Percentiles rank a stretch among this genome's conserved stretches.
These are phyloP conservation scores for Labeo catla DNA, from an alignment of 2,113 vertebrate species.

Conservation along the genomic window DNA sequence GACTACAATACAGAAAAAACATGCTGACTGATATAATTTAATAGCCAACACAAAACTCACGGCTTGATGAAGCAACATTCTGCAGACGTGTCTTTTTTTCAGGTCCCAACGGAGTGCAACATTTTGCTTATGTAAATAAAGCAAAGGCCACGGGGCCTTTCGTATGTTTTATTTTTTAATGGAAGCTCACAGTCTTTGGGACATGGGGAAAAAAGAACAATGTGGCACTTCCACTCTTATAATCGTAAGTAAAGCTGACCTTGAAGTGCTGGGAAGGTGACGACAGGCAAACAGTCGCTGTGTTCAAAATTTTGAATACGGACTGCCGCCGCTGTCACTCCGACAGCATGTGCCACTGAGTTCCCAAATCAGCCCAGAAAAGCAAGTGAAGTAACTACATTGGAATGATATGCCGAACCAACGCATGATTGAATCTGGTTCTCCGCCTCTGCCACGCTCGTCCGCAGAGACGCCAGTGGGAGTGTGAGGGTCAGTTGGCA, in stretches of 20 bases:
- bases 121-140: slow-evolving; percentile 41
- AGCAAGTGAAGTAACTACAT: not conserved
- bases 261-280: slow-evolving; percentile 23
- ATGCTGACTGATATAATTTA: slow-evolving; percentile 1
- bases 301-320: not conserved
- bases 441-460: slow-evolving; percentile 51
- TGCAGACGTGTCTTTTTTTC: not conserved
- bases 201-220: slow-evolving; percentile 6
- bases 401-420: slow-evolving; percentile 23
- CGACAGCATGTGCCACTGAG: not conserved
- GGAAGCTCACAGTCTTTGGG: slow-evolving; percentile 15
- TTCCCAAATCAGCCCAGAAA: slow-evolving; percentile 1
- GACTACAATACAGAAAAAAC: slow-evolving; percentile 16
- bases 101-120: slow-evolving; percentile 28
- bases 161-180: not conserved
- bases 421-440: slow-evolving; percentile 43
- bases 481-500: slow-evolving; percentile 47
- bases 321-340: not conserved
- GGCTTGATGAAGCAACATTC: slow-evolving; percentile 14
- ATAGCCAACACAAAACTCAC: not conserved
- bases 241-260: slow-evolving; percentile 32
- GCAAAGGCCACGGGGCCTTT: slow-evolving; percentile 18
- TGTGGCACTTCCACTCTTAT: slow-evolving; percentile 6
- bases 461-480: slow-evolving; percentile 53
- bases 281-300: not conserved